phyloP scores from a whole-genome alignment of 2,113 vertebrate genomes.

The Nesogale talazaci region DNA sequence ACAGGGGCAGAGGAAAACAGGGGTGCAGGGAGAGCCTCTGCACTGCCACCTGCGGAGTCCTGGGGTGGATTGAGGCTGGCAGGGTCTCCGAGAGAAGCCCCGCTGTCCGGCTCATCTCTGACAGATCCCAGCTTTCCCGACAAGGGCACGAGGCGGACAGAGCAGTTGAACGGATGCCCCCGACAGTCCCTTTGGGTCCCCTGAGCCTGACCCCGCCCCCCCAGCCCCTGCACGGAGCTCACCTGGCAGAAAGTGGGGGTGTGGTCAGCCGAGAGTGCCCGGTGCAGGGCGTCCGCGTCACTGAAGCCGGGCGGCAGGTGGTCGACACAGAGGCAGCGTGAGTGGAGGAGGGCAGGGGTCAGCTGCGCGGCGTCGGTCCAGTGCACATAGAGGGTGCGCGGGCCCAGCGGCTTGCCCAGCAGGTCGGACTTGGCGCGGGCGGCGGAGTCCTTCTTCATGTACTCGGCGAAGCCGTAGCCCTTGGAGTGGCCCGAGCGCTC shows the following conservation, averaged over 20 bases:
- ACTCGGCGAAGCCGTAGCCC: slow-evolving; percentile 96
- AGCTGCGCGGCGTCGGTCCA: slow-evolving; percentile 95
- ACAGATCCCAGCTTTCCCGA: neutral
- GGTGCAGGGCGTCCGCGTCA: slow-evolving; percentile 88
- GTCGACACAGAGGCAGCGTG: slow-evolving; percentile 93
- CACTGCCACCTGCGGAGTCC: neutral
- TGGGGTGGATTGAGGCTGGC: neutral
- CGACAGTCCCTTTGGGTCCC: neutral
- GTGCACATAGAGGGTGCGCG: slow-evolving; percentile 94
- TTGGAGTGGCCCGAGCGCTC: slow-evolving; percentile 91
- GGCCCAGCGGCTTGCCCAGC: slow-evolving; percentile 93
- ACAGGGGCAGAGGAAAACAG: neutral
- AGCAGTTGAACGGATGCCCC: neutral
- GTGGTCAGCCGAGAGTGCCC: slow-evolving; percentile 84
- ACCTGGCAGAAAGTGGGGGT: slow-evolving; percentile 94
- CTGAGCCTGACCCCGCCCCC: neutral
- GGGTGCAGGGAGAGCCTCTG: neutral
- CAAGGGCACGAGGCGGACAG: neutral
- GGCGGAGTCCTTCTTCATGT: slow-evolving; percentile 97
- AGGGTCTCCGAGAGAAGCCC: neutral
- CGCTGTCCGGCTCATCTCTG: neutral
- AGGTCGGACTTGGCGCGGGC: slow-evolving; percentile 95
- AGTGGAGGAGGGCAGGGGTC: slow-evolving; percentile 90
- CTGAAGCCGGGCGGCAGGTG: slow-evolving; percentile 88
- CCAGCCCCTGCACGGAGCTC: neutral